Percentiles rank a stretch among this genome's conserved stretches.
Conservation (phyloP, 2,797 vertebrate species). For the Pteronotus mesoamericanus region DNA sequence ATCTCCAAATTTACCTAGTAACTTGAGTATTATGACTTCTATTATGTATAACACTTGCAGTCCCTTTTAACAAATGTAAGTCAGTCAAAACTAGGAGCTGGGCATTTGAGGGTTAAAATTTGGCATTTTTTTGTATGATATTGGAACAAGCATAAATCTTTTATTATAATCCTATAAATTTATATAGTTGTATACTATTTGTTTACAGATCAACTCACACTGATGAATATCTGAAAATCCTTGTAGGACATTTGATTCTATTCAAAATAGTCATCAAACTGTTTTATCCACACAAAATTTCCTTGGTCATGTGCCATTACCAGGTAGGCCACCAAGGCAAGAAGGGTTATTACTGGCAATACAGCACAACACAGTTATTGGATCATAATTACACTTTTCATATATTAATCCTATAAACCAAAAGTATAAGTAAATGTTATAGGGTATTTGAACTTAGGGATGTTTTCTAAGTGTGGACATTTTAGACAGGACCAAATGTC, state of each 20-base stretch:
- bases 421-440: not conserved
- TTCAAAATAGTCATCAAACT: not conserved
- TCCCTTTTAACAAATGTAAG: not conserved
- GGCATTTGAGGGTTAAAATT: not conserved
- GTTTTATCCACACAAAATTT: not conserved
- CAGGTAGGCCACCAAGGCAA: not conserved
- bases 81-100: not conserved
- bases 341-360: not conserved
- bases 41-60: not conserved
- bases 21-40: not conserved
- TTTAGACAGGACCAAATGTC: not conserved
- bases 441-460: not conserved
- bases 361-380: not conserved
- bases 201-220: not conserved
- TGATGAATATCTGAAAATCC: not conserved
- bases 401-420: not conserved
- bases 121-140: not conserved
- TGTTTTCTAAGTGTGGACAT: not conserved
- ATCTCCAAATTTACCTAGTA: not conserved
- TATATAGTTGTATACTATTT: not conserved
- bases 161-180: not conserved
- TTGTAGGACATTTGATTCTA: not conserved
- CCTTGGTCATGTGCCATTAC: not conserved
- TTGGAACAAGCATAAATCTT: not conserved
- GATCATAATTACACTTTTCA: not conserved